phyloP scores from a whole-genome alignment of 2,888 invertebrate species.

The Drosophila fulvimacula region DNA sequence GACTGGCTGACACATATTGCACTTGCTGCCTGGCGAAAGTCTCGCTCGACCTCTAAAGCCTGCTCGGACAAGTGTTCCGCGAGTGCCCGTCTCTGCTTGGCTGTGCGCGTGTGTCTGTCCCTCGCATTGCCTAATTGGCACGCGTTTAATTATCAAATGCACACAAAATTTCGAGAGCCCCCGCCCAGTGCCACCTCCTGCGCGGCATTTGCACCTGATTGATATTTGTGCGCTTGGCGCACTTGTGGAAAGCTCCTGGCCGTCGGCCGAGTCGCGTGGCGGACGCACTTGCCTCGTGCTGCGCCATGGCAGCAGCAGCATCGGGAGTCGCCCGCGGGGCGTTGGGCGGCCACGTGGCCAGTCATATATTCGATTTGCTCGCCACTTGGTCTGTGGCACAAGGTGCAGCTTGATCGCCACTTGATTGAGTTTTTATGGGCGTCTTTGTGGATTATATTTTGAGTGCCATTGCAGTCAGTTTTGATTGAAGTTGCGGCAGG shows the following conservation, averaged over 20 bases:
- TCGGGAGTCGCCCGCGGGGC: conserved; percentile 30
- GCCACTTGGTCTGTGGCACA: conserved; percentile 14
- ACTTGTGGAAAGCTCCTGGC: conserved; percentile 43
- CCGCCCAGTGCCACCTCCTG: conserved; percentile 11
- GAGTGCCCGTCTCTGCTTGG: neutral
- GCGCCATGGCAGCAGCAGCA: neutral
- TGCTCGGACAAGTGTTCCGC: conserved; percentile 47
- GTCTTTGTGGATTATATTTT: conserved; percentile 53
- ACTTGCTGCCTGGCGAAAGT: conserved; percentile 69
- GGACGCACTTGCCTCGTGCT: conserved; percentile 43
- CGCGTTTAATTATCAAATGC: conserved; percentile 60
- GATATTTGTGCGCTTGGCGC: conserved; percentile 23
- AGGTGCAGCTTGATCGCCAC: conserved; percentile 44
- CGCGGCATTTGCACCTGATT: conserved; percentile 50
- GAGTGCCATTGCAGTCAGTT: conserved; percentile 40
- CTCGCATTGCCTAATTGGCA: conserved; percentile 62
- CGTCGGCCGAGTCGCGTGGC: conserved; percentile 45
- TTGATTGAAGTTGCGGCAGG: conserved; percentile 14
- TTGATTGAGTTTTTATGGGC: conserved; percentile 55
- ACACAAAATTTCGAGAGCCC: neutral
- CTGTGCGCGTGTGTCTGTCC: neutral
- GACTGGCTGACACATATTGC: conserved; percentile 71
- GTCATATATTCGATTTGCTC: conserved; percentile 36
- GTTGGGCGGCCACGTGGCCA: conserved; percentile 67
- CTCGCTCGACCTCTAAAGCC: conserved; percentile 48